Conservation (phyloP, 2,888 invertebrate genomes). For the Chromoteleia sp. region DNA sequence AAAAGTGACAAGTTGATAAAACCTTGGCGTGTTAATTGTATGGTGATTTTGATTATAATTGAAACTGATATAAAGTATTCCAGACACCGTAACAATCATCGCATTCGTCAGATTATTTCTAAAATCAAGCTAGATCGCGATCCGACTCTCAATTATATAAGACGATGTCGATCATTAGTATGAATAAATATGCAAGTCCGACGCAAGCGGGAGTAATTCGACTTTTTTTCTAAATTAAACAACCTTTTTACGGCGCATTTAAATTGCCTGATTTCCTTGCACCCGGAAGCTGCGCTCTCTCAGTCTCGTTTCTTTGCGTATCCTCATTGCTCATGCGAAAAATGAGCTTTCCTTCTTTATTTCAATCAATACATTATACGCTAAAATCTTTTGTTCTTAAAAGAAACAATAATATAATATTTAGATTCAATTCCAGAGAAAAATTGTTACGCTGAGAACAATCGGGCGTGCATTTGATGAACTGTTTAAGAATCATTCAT, state of each 20-base stretch:
- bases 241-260: constrained; percentile 81
- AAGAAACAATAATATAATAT: constrained; percentile 36
- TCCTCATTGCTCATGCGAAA: constrained; percentile 51
- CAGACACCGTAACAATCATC: constrained; percentile 15
- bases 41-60: not conserved
- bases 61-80: not conserved
- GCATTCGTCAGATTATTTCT: constrained; percentile 16
- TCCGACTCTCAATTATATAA: constrained; percentile 68
- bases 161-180: constrained; percentile 79
- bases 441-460: constrained; percentile 8
- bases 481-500: no score
- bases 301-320: constrained; percentile 36
- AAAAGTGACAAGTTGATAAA: no score
- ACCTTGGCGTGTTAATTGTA: not conserved
- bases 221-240: constrained; percentile 81
- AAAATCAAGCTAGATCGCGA: constrained; percentile 45
- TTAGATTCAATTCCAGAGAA: constrained; percentile 21
- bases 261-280: constrained; percentile 81
- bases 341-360: constrained; percentile 42
- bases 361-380: constrained; percentile 40
- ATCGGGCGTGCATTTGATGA: not conserved
- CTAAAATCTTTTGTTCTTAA: constrained; percentile 34
- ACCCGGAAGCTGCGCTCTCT: constrained; percentile 31
- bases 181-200: constrained; percentile 78
- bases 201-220: constrained; percentile 78